phyloP scores from a whole-genome alignment of 1,140 invertebrate species.

The Aethina tumida region DNA sequence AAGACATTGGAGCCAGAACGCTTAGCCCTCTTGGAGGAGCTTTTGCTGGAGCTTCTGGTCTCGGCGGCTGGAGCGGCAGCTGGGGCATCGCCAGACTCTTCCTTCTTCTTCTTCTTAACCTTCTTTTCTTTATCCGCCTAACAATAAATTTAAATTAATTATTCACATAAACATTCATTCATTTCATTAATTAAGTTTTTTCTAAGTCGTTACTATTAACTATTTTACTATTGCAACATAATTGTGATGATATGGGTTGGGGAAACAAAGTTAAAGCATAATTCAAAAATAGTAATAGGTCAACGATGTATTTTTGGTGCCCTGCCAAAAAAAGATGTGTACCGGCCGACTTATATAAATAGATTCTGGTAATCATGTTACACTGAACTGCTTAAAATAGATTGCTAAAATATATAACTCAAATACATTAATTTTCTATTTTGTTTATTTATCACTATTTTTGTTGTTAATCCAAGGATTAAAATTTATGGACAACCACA shows the following conservation, averaged over 20 bases:
- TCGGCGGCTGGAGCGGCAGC: slow-evolving; percentile 47
- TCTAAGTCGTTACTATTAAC: background rate
- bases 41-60: slow-evolving; percentile 44
- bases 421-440: too few relatives aligned
- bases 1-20: slow-evolving; percentile 88
- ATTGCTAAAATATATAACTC: too few relatives aligned
- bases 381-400: too few relatives aligned
- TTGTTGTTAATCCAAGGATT: too few relatives aligned
- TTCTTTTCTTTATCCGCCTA: slow-evolving; percentile 76
- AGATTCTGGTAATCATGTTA: too few relatives aligned
- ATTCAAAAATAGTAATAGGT: background rate
- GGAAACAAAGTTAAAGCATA: background rate
- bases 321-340: too few relatives aligned
- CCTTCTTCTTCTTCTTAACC: slow-evolving; percentile 56
- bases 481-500: background rate
- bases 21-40: slow-evolving; percentile 68
- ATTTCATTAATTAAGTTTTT: background rate
- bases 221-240: slow-evolving; percentile 3
- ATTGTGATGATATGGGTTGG: background rate
- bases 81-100: slow-evolving; percentile 46
- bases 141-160: too few relatives aligned
- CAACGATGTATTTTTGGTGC: too few relatives aligned
- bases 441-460: too few relatives aligned
- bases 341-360: too few relatives aligned
- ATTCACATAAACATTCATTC: slow-evolving; percentile 5